Evolutionary conservation across 2,888 invertebrate species (phyloP).

Genomic region (Chrysomela aeneicollis): DNA sequence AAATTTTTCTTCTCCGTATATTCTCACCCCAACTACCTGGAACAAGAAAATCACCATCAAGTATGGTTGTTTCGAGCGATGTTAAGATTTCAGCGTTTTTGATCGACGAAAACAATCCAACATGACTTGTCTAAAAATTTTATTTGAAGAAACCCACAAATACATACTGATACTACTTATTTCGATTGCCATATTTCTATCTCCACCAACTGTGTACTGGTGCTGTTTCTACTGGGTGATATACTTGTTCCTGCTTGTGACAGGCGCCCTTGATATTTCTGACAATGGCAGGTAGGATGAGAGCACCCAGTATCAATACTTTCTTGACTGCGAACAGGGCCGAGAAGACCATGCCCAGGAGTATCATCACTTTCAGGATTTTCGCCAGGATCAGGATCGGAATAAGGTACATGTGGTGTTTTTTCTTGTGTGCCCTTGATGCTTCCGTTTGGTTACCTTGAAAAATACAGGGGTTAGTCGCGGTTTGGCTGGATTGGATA

Average conservation of each 20-base stretch:
- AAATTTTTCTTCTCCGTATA: background rate
- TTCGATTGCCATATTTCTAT: background rate
- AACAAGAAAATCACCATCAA: too few species aligned
- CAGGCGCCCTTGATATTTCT: slow-evolving; percentile 45
- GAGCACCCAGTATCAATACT: slow-evolving; percentile 67
- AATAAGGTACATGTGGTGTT: slow-evolving; percentile 51
- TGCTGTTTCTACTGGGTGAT: background rate
- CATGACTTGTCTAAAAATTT: too few species aligned
- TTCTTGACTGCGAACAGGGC: slow-evolving; percentile 74
- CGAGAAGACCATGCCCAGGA: slow-evolving; percentile 69
- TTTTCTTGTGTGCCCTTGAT: slow-evolving; percentile 28
- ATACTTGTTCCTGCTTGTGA: slow-evolving; percentile 12
- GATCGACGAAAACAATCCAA: too few species aligned
- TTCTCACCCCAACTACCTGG: background rate
- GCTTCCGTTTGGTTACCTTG: slow-evolving; percentile 16
- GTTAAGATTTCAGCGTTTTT: too few species aligned
- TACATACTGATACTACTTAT: background rate
- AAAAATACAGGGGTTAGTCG: slow-evolving; percentile 9
- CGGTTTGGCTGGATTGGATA: too few species aligned
- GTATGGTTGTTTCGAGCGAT: too few species aligned
- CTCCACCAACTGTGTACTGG: slow-evolving; percentile 12
- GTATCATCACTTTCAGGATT: slow-evolving; percentile 66
- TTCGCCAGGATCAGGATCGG: slow-evolving; percentile 66
- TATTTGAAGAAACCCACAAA: background rate
- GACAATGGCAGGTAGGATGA: slow-evolving; percentile 64